Evolutionary conservation across 2,797 vertebrate species (phyloP), one percentile per base, ranked within the genome.

Genomic region (Sebastes reedi): DNA sequence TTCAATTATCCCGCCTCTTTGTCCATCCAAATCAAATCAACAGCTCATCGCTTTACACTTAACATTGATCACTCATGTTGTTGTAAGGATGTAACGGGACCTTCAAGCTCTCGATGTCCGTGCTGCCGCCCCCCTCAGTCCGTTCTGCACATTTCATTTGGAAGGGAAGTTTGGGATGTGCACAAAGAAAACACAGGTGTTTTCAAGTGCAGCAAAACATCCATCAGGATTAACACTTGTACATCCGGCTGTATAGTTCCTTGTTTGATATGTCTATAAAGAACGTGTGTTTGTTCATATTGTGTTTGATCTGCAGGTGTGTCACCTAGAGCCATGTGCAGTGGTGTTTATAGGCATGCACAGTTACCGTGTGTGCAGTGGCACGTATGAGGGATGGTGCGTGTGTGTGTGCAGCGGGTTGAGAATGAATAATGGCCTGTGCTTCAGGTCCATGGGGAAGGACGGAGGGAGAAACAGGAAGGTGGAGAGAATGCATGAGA

Each of bases 381-480:
- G 29, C n/a, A 50, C 42, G 7, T 71, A 18, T 4, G 8, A 54
- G 46, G 16, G 55, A 68, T 16, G 61, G 56, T 12, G 52, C 3
- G 5, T 77, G 46, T 50, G 46, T 50, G 46, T 50, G 46, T 9
- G 46, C 36, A 75, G 46, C 1, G 14, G 7, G 32, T 14, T 56
- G 25, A 77, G 60, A 56, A 82, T 83, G 62, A 86, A 65, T 76
- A 84, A 79, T 80, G 72, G 56, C 71, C 67, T 59, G 32, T 71
- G 61, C 73, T 80, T 77, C n/a, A 59, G 27, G 61, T 81, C 71
- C n/a, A 30, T n/a, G n/a, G 72, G 39, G 66, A 82, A 69, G 29
- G 82, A 73, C 9, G 1, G 62, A 61, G 67, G 67, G 36, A 56
- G 69, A 52, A 74, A 36, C 75, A 68, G 65, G 25, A 75, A 62